Evolutionary conservation across 2,113 vertebrate genomes (phyloP), one percentile per base, ranked within the genome.

Genomic region (Carassius carassius): DNA sequence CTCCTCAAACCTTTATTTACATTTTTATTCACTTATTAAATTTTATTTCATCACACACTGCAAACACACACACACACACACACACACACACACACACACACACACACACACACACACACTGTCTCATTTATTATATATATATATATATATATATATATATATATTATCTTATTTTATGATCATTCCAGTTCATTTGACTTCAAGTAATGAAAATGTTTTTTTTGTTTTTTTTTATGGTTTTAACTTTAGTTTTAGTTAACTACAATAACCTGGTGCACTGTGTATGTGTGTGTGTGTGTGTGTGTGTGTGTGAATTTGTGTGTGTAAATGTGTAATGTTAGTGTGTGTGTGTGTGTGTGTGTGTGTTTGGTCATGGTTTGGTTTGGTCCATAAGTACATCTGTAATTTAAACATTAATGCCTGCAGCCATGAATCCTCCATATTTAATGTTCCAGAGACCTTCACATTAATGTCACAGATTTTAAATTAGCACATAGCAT

Each of bases 21-120:
- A 98, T 99, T 97, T 99, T 99, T 98, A 98, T 99, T 96, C 96
- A 96, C 96, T 98, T 98, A 98, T 98, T 98, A 98, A 96, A 97
- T 99, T 98, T 97, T 96, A 97, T 97, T 96, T 96, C 95, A 95
- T 95, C 94, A 94, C 91, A 93, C 88, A 44, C 8, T 44, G 8
- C 41, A 44, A 41, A 44, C 41, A 44, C 41, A 44, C 41, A 44
- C 8, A 44, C 41, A 44, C 8, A 44, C 41, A 44, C 41, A 44
- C 41, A 44, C 41, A 41, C 37, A 41, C 37, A 41, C 37, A 41
- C 37, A 41, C 37, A 41, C 37, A 41, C 37, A 41, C 37, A 41
- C 37, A 41, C 37, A 41, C 37, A 41, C 37, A 41, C 37, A 8
- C 37, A 37, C 37, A 41, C 37, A 41, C 37, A 41, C 37, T 2